Evolutionary conservation across 2,797 vertebrate genomes (phyloP), one percentile per base, ranked within the genome.

Genomic region (Numenius phaeopus): DNA sequence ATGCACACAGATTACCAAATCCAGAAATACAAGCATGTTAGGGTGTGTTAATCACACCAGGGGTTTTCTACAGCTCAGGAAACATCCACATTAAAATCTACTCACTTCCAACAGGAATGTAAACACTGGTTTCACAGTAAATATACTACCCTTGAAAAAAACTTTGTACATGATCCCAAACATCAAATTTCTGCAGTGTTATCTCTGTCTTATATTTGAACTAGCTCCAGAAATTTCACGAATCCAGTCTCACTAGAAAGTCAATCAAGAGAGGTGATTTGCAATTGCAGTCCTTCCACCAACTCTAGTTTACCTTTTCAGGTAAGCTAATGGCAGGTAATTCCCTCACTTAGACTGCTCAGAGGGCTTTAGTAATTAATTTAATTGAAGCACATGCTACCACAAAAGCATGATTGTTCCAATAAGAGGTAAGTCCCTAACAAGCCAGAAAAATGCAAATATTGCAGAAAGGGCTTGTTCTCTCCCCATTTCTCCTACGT

Each of bases 151-250:
- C 18, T 75, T 32, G 6, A 67, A 79, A 16, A 67, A 76, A 59
- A 64, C 6, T 58, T 58, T 26, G 11, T 26, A 26, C 7, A 3
- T 29, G 11, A 0, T 24, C 27, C 6, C 1, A 2, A 64, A 82
- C 34, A 62, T 34, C 16, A 71, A 32, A 70, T 46, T 79, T 91
- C 57, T 75, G 5, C 20, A 16, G 10, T 26, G 7, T 54, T 54
- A 12, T 62, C 8, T 83, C 46, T 62, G 24, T 40, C 29, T 81
- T 50, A 9, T 17, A 21, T 20, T 62, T 78, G 24, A 82, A 39
- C 27, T 47, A 76, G 34, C 20, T 87, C 22, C 14, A 46, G 17
- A 71, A 46, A 13, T 23, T 23, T 57, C 29, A 11, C 27, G 2
- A 39, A 14, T 69, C 10, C 80, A 3, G 1, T 61, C 16, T 84